phyloP scores from a whole-genome alignment of 2,113 vertebrate genomes.

The Ardeotis arabs region DNA sequence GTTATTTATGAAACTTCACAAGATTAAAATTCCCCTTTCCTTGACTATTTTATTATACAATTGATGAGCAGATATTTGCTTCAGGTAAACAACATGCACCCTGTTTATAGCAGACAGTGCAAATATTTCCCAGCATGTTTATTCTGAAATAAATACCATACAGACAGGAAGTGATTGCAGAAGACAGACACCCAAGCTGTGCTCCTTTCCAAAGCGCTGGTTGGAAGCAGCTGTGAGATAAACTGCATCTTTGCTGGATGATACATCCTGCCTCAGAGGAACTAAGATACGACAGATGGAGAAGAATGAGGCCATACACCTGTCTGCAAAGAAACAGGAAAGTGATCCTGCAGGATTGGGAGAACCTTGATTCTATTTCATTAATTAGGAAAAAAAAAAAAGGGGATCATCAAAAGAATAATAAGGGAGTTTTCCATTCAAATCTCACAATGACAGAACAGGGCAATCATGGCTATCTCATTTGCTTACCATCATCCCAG shows the following conservation, averaged over 20 bases:
- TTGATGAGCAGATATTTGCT: background rate
- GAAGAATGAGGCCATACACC: background rate
- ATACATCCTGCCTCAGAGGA: background rate
- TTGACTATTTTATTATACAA: background rate
- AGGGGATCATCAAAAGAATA: background rate
- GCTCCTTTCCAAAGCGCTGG: background rate
- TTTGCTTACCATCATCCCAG: background rate
- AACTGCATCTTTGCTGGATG: background rate
- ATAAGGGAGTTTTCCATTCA: background rate
- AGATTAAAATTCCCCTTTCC: background rate
- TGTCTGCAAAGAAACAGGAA: background rate
- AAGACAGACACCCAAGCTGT: background rate
- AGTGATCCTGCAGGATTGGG: too few species aligned
- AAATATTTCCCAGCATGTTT: slow-evolving; percentile 15
- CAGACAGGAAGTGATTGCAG: background rate
- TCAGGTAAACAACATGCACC: slow-evolving; percentile 39
- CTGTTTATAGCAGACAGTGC: slow-evolving; percentile 1
- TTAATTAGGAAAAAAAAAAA: background rate
- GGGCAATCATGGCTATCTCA: rapidly evolving
- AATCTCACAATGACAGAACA: background rate
- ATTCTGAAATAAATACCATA: background rate
- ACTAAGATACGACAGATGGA: background rate
- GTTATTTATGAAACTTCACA: background rate
- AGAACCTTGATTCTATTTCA: background rate
- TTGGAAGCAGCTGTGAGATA: background rate